Base-by-base conservation (phyloP, 2,888 invertebrate species). In the Silvanus unidentatus region DNA sequence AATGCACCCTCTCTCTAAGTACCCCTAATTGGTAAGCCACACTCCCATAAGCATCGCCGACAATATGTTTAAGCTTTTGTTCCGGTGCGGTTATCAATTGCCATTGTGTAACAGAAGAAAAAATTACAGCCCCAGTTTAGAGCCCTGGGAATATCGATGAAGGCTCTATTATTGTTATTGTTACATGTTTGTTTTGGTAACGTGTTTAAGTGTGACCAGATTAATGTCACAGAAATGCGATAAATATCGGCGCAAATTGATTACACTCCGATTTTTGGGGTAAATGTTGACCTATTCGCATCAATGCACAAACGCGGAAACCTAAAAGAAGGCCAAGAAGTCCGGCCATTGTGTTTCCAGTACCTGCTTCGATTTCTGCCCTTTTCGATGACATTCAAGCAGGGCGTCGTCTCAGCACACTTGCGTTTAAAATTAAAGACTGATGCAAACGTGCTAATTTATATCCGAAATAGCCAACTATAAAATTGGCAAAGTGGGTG, bases 11-110 rank as follows among this genome's bases (percentile, higher is more conserved):
- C 49, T 51, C 44, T 50, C 43, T 59, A 64, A 62, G 60, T 58
- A 55, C 58, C 62, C 66, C 62, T 69, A 68, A 70, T 69, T 69
- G 62, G 60, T 63, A 69, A 59, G 69, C 69, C 70, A 70, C 70
- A 65, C 68, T 66, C 59, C 62, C 52, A 44, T 64, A 66, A 62
- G 62, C 57, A 54, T 54, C n/a, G n/a, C 54, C 52, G 58, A 58
- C 66, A 68, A 66, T 65, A 66, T 65, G 66, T 60, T 63, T 58
- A 53, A 48, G 58, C 47, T 29, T 34, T 60, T 58, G 56, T 57
- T 47, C 49, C 50, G 49, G 52, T 42, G 49, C 53, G 62, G 62
- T 60, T 60, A 60, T 49, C 45, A 50, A 22, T n/a, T 12, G 48
- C 43, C 44, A 43, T 43, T 37, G 53, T 50, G 47, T 52, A 52